phyloP scores from a whole-genome alignment of 1,140 invertebrate genomes.

The Drosophila tani region DNA sequence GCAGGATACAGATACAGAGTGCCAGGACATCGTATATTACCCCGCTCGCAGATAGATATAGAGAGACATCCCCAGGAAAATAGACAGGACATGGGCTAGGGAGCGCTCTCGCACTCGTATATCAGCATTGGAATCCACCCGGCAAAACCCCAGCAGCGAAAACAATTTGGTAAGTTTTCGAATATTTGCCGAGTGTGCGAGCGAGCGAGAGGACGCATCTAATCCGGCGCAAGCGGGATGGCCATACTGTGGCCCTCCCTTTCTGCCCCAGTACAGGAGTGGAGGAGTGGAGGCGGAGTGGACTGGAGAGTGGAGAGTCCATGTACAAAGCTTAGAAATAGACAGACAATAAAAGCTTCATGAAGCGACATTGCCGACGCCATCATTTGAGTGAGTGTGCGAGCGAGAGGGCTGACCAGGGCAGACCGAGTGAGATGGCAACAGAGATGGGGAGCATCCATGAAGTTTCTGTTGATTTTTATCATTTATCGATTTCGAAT shows the following conservation, averaged over 20 bases:
- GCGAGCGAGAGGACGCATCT: slow-evolving; percentile 24
- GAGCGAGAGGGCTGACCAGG: slow-evolving; percentile 26
- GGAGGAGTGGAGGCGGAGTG: slow-evolving; percentile 21
- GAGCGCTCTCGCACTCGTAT: slow-evolving; percentile 58
- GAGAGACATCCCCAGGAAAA: slow-evolving; percentile 60
- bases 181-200: slow-evolving; percentile 65
- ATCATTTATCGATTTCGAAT: slow-evolving; percentile 85
- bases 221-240: slow-evolving; percentile 51
- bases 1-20: slow-evolving; percentile 21
- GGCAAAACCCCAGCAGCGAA: slow-evolving; percentile 78
- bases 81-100: slow-evolving; percentile 34
- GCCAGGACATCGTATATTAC: slow-evolving; percentile 52
- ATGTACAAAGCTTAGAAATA: slow-evolving; percentile 84
- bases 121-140: slow-evolving; percentile 83
- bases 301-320: slow-evolving; percentile 44
- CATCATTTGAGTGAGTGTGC: slow-evolving; percentile 57
- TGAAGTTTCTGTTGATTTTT: slow-evolving; percentile 84
- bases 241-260: slow-evolving; percentile 40
- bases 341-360: slow-evolving; percentile 84
- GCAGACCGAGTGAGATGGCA: slow-evolving; percentile 13
- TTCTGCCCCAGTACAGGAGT: not conserved
- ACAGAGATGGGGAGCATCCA: slow-evolving; percentile 48
- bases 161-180: slow-evolving; percentile 83
- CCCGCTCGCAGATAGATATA: slow-evolving; percentile 50
- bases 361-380: slow-evolving; percentile 73